These are phyloP conservation scores for Aphodius sticticus DNA, from an alignment of 2,888 invertebrate species.

Conservation along the genomic window DNA sequence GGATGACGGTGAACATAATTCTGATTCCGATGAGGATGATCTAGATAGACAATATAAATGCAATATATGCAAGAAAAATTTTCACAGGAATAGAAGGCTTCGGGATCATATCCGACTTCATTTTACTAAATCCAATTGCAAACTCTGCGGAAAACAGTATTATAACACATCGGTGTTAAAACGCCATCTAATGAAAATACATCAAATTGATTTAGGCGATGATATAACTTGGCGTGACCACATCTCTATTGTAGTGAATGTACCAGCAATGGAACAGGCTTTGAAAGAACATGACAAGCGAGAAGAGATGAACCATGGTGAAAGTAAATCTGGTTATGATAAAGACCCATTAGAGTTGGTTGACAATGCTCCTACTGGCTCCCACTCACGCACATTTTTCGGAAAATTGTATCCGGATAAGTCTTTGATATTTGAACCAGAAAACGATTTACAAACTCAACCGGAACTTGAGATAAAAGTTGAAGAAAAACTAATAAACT, in stretches of 20 bases:
- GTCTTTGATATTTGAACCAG: too few species aligned
- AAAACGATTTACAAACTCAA: too few species aligned
- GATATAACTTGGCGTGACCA: not conserved
- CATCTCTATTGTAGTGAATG: not conserved
- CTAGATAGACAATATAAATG: not conserved
- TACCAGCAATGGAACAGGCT: not conserved
- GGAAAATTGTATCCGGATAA: too few species aligned
- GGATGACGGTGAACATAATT: not conserved
- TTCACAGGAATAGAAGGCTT: not conserved
- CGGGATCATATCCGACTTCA: not conserved
- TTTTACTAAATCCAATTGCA: not conserved
- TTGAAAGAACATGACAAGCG: not conserved
- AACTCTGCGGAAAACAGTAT: not conserved
- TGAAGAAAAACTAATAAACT: too few species aligned
- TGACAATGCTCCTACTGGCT: too few species aligned
- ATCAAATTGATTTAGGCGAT: not conserved
- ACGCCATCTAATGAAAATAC: not conserved
- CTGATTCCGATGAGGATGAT: not conserved
- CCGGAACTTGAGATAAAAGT: too few species aligned
- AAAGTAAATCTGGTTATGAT: not conserved
- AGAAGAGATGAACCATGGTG: not conserved
- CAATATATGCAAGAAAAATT: not conserved
- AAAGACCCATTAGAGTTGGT: not conserved
- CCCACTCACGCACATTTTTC: too few species aligned
- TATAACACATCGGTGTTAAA: not conserved